These are phyloP conservation scores for Operophtera brumata DNA, from an alignment of 2,888 invertebrate genomes.

Conservation along the genomic window DNA sequence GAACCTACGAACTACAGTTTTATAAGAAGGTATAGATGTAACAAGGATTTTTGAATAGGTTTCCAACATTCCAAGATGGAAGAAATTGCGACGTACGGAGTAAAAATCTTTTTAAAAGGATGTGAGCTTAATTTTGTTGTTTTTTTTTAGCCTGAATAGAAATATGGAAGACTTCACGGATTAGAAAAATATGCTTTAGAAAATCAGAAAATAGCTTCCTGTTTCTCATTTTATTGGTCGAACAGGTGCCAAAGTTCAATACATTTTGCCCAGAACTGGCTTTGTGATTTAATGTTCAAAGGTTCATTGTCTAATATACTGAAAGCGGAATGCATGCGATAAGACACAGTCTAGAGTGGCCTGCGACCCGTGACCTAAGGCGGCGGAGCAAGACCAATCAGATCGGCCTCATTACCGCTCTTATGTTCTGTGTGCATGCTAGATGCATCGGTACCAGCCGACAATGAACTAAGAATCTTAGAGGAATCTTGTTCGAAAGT, in stretches of 20 bases:
- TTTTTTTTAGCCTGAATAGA: too few relatives aligned
- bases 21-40: too few relatives aligned
- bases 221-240: neutral
- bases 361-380: slow-evolving; percentile 57
- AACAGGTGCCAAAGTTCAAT: too few relatives aligned
- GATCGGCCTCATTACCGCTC: slow-evolving; percentile 61
- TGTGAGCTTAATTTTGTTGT: too few relatives aligned
- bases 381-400: slow-evolving; percentile 62
- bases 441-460: slow-evolving; percentile 25
- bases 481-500: neutral
- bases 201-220: neutral
- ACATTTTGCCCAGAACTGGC: neutral
- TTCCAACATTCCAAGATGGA: too few relatives aligned
- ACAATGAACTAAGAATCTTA: neutral
- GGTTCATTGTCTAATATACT: slow-evolving; percentile 17
- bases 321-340: slow-evolving; percentile 25
- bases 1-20: neutral
- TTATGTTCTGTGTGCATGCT: slow-evolving; percentile 39
- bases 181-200: neutral
- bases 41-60: too few relatives aligned
- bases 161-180: too few relatives aligned
- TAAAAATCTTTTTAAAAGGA: too few relatives aligned
- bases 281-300: slow-evolving; percentile 3
- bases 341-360: slow-evolving; percentile 32
- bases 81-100: too few relatives aligned